Evolutionary conservation across 2,797 vertebrate genomes (phyloP), one percentile per base, ranked within the genome.

Genomic region (Anableps anableps): DNA sequence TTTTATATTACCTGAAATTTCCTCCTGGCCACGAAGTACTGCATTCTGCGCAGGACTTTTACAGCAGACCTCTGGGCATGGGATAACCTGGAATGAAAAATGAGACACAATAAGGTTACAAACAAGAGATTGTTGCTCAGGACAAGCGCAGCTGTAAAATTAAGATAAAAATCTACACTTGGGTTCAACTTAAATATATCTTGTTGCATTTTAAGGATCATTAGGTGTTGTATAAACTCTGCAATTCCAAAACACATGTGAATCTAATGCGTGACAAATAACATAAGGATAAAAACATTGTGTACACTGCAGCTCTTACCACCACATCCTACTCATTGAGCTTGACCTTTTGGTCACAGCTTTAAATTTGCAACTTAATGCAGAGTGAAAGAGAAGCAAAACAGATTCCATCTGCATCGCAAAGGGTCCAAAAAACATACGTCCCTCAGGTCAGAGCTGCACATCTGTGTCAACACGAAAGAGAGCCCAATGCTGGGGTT

Each of bases 41-140:
- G 96, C 97, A 97, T 98, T 78, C 97, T 95, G 78, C 97, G 96
- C 70, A 97, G 96, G 78, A 97, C 96, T 95, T 97, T 97, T 75
- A 97, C 95, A 43, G 97, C 96, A 51, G 96, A 96, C 89, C 90
- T 93, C 86, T 97, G 97, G 19, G 96, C 95, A 87, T 97, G 96
- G 74, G 96, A 97, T 94, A 97, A 93, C 88, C 97, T 98, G 94
- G 16, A 26, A 87, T n/a, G 86, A 53, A 86, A 60, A 62, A 70
- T 38, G 34, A 92, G n/a, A 84, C 48, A 7, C 19, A 29, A 86
- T 55, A 70, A 14, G 26, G 5, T 38, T 62, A 43, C 23, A 23
- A 60, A 29, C 26, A 83, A 78, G 29, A 71, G 41, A 29, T n/a
- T 64, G 72, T 80, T 83, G 73, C 78, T 85, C 78, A 45, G 48